Evolutionary conservation across 2,113 vertebrate species (phyloP).

Genomic region (Cyanistes caeruleus): DNA sequence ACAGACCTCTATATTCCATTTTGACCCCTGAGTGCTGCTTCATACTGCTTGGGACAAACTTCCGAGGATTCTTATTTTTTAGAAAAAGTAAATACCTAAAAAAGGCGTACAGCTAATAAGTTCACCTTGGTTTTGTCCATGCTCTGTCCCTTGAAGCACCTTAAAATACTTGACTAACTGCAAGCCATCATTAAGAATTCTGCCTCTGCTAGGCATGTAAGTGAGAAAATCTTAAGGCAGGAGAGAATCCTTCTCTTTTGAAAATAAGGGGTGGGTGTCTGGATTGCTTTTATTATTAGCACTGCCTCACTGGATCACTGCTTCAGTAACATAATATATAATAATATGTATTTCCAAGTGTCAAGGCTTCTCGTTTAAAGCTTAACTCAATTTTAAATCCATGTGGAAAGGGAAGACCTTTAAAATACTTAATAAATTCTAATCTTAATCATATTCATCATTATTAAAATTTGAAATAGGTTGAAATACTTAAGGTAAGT

Average conservation of each 20-base stretch:
- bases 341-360: not conserved
- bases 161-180: not conserved
- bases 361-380: not conserved
- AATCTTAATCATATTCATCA: constrained; percentile 55
- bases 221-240: not conserved
- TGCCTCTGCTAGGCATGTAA: not conserved
- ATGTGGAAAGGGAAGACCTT: constrained; percentile 25
- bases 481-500: constrained; percentile 51
- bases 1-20: fast-evolving
- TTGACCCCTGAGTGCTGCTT: fast-evolving
- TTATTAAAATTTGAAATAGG: constrained; percentile 56
- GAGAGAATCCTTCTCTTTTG: not conserved
- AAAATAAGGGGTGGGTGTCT: not conserved
- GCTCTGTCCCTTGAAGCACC: not conserved
- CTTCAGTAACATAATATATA: not conserved
- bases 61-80: not conserved
- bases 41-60: not conserved
- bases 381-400: constrained; percentile 50
- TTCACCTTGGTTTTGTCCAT: not conserved
- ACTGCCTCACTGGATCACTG: not conserved
- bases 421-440: constrained; percentile 54
- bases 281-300: not conserved
- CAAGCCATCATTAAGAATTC: not conserved
- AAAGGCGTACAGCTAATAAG: not conserved
- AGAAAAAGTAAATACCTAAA: not conserved